These are phyloP conservation scores for Amblyornis subalaris DNA, from an alignment of 2,113 vertebrate genomes.

Conservation along the genomic window DNA sequence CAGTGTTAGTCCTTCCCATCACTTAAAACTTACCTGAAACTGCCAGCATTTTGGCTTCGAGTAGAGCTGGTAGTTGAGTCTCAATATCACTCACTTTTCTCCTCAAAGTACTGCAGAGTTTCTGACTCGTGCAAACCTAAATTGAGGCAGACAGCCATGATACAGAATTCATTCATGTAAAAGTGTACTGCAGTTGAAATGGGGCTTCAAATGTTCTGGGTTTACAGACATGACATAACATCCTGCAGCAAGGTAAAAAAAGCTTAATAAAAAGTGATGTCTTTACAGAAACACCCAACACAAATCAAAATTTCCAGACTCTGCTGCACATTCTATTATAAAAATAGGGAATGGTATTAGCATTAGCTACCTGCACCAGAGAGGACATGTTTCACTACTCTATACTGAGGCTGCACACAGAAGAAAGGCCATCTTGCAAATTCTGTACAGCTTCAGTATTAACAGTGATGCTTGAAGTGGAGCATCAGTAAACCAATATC, in stretches of 20 bases:
- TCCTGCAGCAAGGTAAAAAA: constrained; percentile 12
- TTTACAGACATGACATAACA: constrained; percentile 46
- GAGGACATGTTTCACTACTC: not conserved
- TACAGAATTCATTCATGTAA: constrained; percentile 14
- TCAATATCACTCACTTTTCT: constrained; percentile 84
- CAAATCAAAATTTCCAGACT: not conserved
- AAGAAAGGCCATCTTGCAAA: not conserved
- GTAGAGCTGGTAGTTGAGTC: constrained; percentile 79
- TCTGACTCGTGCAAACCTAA: constrained; percentile 84
- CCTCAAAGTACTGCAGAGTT: constrained; percentile 80
- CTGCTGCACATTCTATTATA: not conserved
- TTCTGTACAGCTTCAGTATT: not conserved
- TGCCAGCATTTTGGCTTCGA: constrained; percentile 86
- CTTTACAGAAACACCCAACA: not conserved
- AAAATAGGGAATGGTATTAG: not conserved
- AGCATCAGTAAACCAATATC: not conserved
- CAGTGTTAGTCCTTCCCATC: not conserved
- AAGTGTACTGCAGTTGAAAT: constrained; percentile 36
- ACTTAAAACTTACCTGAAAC: constrained; percentile 74
- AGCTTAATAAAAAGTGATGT: constrained; percentile 38
- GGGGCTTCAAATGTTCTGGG: constrained; percentile 13
- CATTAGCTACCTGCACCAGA: not conserved
- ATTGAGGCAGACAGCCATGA: constrained; percentile 48
- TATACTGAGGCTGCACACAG: not conserved
- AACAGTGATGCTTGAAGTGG: not conserved